Evolutionary conservation across 2,797 vertebrate genomes (phyloP), one percentile per base, ranked within the genome.

Genomic region (Tragopan temminckii): DNA sequence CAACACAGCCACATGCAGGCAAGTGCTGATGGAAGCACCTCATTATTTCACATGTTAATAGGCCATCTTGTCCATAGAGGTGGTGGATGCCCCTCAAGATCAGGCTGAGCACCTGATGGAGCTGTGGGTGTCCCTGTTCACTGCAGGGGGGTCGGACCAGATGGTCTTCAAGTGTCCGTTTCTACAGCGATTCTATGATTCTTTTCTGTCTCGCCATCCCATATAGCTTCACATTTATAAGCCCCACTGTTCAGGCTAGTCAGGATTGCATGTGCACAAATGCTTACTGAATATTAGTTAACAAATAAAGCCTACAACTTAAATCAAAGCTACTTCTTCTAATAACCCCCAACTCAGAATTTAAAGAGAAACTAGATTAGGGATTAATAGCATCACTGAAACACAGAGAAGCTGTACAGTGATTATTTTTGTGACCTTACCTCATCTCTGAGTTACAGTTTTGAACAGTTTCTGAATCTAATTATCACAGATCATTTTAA

Each of bases 211-310:
- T 25, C 72, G 87, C 85, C 85, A 55, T 8, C 29, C 81, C 40
- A 80, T 35, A 55, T 9, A 27, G 35, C 43, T 40, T n/a, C 3
- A 2, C 66, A 55, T 38, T 17, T 67, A 50, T 31, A 58, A 67
- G 59, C 15, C 23, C 7, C 5, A 0, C 25, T 23, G 48, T 14
- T 24, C 33, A 79, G 67, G 46, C 70, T 40, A 2, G 50, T 13
- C 3, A 0, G 38, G 55, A 59, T 1, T 38, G 61, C 8, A 23
- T 11, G 0, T 0, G 6, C 59, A 11, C 33, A 9, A 52, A 35
- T 18, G 45, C 20, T n/a, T 25, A 23, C 70, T 2, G 31, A 40
- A 45, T 61, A 35, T 8, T 27, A 70, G 36, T 35, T 18, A 19
- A 80, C 31, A 55, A 79, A 50, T 25, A 58, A 21, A 68, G 52